Evolutionary conservation across 1,140 invertebrate genomes (phyloP), one percentile per base, ranked within the genome.

Genomic region (Harlomillsia oculata): DNA sequence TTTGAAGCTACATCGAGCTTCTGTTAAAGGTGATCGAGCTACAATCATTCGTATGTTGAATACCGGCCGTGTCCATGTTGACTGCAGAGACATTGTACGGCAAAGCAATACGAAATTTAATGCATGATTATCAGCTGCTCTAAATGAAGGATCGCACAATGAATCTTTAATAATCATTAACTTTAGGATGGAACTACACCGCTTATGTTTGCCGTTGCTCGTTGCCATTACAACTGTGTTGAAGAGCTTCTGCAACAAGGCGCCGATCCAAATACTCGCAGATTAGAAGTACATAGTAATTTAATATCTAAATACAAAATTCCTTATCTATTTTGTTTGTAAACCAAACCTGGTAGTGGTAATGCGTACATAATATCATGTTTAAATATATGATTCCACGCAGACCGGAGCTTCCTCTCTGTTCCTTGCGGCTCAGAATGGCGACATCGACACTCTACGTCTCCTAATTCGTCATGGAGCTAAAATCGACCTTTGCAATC

Each of bases 351-450:
- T n/a, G n/a, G n/a, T n/a, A n/a, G n/a, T n/a, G n/a, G n/a, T n/a
- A n/a, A n/a, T n/a, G n/a, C n/a, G n/a, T n/a, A n/a, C n/a, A n/a
- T n/a, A n/a, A n/a, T n/a, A n/a, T n/a, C n/a, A n/a, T n/a, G n/a
- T 34, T 34, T 8, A 34, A 34, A n/a, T n/a, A 34, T 43, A n/a
- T 28, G 20, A 13, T 49, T 53, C 25, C 48, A 75, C 74, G 53
- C 69, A 92, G 88, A 92, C 89, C 41, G 89, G 89, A 62, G 92
- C 90, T 28, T 89, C 85, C 52, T 83, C 89, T 3, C 72, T 95
- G 59, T 94, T 94, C 74, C 93, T 94, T 72, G 88, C 89, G 41
- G 82, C 89, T 8, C 91, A 95, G 72, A 85, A 84, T 58, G 91
- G 89, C 3, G 90, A 83, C 72, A 72, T 87, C 55, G 87, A 94